Evolutionary conservation across 2,888 invertebrate species (phyloP), one percentile per base, ranked within the genome.

Genomic region (Branchipolynoe longqiensis): DNA sequence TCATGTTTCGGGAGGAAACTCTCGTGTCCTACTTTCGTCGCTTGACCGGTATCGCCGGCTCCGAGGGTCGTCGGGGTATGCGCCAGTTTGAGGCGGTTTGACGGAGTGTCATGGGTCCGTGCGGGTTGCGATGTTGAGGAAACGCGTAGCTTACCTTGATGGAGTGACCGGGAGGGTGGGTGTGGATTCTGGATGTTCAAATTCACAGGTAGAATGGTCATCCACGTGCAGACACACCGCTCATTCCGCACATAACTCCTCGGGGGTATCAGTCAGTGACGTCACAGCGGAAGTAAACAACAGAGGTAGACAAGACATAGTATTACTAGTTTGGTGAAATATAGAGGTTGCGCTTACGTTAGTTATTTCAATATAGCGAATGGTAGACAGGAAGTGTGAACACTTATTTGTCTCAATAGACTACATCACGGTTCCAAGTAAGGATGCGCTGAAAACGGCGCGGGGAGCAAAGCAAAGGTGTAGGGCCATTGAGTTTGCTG

Each of bases 271-370:
- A 18, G 25, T 31, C 3, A 4, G 62, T 62, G 69, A 69, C 69
- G 69, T 69, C 69, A 62, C 28, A 69, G 38, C 69, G 69, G 69
- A 69, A 69, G 69, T 69, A 69, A 69, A 69, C 69, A 69, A 69
- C 28, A 25, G 36, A 18, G 8, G 33, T 33, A n/a, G 69, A 69
- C 69, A 69, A 69, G 69, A 69, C 36, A 33, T 69, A 58, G 48
- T 12, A 48, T n/a, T n/a, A n/a, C n/a, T n/a, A n/a, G n/a, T n/a
- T n/a, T n/a, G n/a, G n/a, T n/a, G n/a, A n/a, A n/a, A n/a, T n/a
- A n/a, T n/a, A n/a, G n/a, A n/a, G n/a, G n/a, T n/a, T n/a, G n/a
- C n/a, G n/a, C n/a, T n/a, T n/a, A n/a, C n/a, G n/a, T n/a, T n/a
- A n/a, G n/a, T n/a, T n/a, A n/a, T n/a, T n/a, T n/a, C n/a, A n/a